Percentiles rank a stretch among this genome's conserved stretches.
phyloP scores from a whole-genome alignment of 2,888 invertebrate species.

The Exephanes ischioxanthus region DNA sequence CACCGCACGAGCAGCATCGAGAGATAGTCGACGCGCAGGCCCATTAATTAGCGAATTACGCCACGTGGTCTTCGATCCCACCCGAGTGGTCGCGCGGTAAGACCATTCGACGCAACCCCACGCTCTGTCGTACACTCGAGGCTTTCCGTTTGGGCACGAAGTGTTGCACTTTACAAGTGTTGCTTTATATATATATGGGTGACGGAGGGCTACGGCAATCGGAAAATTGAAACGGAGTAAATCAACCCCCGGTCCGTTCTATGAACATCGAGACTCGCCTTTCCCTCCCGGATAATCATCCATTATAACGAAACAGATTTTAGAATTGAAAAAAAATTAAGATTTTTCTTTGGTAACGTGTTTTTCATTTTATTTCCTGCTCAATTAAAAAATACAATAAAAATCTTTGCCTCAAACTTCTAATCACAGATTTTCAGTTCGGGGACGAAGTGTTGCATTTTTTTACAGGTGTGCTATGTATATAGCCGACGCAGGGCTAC shows the following conservation, averaged over 20 bases:
- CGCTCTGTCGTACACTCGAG: conserved; percentile 50
- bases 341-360: no score
- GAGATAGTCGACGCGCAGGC: conserved; percentile 54
- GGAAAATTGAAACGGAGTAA: background rate
- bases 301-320: no score
- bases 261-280: background rate
- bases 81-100: conserved; percentile 66
- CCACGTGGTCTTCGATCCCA: conserved; percentile 67
- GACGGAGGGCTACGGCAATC: background rate
- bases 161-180: conserved; percentile 51
- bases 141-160: conserved; percentile 34
- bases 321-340: no score
- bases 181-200: background rate
- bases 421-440: no score
- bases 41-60: conserved; percentile 69
- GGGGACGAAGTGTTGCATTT: no score
- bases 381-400: no score
- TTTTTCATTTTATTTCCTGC: no score
- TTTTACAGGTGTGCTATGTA: no score
- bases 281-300: no score
- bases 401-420: no score
- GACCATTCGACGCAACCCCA: conserved; percentile 51
- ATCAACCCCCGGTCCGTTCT: background rate
- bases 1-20: conserved; percentile 48
- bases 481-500: no score